These are phyloP conservation scores for Poecilia picta DNA, from an alignment of 2,797 vertebrate genomes.

Conservation along the genomic window DNA sequence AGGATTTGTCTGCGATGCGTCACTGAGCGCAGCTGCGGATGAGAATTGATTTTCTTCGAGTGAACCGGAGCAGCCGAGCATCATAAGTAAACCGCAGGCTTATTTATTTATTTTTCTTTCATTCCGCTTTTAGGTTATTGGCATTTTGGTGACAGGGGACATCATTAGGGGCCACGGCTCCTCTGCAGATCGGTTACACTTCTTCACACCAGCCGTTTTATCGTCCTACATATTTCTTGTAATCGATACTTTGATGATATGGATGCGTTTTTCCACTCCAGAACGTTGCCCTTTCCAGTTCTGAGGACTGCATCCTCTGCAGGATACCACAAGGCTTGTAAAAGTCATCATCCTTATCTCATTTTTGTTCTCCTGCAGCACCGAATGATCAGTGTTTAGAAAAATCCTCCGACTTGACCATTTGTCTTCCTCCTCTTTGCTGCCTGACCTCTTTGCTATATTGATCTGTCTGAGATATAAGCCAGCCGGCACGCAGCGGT, in stretches of 20 bases:
- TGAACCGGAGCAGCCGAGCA: slow-evolving; percentile 54
- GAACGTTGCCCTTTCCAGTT: slow-evolving; percentile 16
- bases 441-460: slow-evolving; percentile 60
- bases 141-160: slow-evolving; percentile 56
- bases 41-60: slow-evolving; percentile 66
- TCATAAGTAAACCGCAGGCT: slow-evolving; percentile 59
- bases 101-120: slow-evolving; percentile 41
- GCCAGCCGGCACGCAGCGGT: slow-evolving; percentile 31
- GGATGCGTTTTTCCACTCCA: slow-evolving; percentile 27
- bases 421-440: slow-evolving; percentile 63
- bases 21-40: slow-evolving; percentile 59
- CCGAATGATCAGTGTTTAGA: slow-evolving; percentile 40
- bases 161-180: slow-evolving; percentile 60
- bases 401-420: slow-evolving; percentile 39
- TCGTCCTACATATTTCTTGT: slow-evolving; percentile 33
- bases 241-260: slow-evolving; percentile 55
- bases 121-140: slow-evolving; percentile 62
- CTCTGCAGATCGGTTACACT: slow-evolving; percentile 52
- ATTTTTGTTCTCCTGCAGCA: slow-evolving; percentile 28
- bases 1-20: slow-evolving; percentile 66
- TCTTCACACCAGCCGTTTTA: slow-evolving; percentile 49
- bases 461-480: slow-evolving; percentile 66
- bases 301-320: slow-evolving; percentile 12
- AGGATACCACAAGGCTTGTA: neutral
- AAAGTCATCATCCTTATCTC: slow-evolving; percentile 21